Evolutionary conservation across 2,797 vertebrate genomes (phyloP).

Genomic region (Aphelocoma californica): DNA sequence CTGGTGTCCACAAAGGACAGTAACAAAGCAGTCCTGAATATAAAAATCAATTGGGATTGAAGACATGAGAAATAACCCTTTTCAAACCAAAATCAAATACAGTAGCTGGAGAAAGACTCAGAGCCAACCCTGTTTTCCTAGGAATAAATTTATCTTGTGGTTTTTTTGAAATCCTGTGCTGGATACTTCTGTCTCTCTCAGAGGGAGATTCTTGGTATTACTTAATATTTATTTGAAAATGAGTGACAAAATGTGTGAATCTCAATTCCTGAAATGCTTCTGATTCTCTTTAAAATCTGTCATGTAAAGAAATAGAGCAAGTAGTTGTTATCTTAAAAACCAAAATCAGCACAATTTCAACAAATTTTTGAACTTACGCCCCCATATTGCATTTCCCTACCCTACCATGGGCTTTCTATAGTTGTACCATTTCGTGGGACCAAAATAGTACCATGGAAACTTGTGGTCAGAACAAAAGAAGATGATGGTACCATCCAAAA

Average conservation of each 20-base stretch:
- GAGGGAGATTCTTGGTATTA: neutral
- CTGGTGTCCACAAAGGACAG: neutral
- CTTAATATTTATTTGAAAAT: neutral
- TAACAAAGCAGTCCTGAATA: neutral
- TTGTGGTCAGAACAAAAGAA: neutral
- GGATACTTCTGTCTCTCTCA: neutral
- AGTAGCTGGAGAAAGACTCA: neutral
- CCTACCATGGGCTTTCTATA: neutral
- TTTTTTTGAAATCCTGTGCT: neutral
- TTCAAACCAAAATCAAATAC: neutral
- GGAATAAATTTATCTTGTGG: neutral
- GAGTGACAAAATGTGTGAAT: neutral
- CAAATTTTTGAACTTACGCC: neutral
- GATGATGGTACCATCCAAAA: neutral
- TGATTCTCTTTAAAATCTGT: neutral
- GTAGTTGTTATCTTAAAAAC: neutral
- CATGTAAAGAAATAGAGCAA: neutral
- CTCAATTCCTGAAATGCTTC: neutral
- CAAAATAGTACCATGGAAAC: neutral
- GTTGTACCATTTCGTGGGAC: neutral
- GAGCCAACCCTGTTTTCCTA: neutral
- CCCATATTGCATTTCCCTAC: neutral
- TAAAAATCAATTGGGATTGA: neutral
- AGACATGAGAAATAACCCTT: neutral
- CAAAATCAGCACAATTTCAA: neutral